A percentile compares a stretch with the other conserved stretches of the same genome.
phyloP scores from a whole-genome alignment of 2,797 vertebrate genomes.

The Zenarchopterus dispar region DNA sequence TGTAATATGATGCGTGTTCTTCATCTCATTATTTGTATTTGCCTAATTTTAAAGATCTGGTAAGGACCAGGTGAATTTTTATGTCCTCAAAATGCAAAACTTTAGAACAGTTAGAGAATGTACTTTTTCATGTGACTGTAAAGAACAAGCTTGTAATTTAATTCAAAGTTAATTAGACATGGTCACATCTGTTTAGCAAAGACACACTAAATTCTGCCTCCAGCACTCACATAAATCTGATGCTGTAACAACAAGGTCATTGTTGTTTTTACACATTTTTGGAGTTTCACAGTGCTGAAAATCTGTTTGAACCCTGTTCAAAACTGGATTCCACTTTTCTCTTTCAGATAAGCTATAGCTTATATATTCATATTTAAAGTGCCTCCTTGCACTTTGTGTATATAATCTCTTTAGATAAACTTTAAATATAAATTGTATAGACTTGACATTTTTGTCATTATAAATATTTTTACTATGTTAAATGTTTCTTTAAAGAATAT shows the following conservation, averaged over 20 bases:
- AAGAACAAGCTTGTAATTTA: constrained; percentile 39
- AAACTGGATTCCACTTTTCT: constrained; percentile 70
- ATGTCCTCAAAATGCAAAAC: no score
- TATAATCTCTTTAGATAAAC: constrained; percentile 76
- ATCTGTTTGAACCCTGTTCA: constrained; percentile 61
- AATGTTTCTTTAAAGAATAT: constrained; percentile 49
- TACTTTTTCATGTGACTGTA: neutral
- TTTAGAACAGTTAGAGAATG: no score
- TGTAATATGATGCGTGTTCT: no score
- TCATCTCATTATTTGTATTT: no score
- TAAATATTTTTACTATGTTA: constrained; percentile 67
- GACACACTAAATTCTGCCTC: constrained; percentile 45
- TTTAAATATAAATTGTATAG: constrained; percentile 82
- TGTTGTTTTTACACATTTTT: constrained; percentile 67
- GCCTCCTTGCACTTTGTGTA: constrained; percentile 93
- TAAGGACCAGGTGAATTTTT: no score
- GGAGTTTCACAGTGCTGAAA: constrained; percentile 56
- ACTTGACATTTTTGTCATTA: constrained; percentile 63
- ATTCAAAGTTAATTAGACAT: constrained; percentile 27
- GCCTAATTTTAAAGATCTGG: no score
- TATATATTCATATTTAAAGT: constrained; percentile 87
- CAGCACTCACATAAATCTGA: constrained; percentile 41
- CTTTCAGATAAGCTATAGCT: constrained; percentile 77
- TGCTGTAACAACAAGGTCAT: constrained; percentile 53
- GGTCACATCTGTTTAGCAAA: constrained; percentile 44